These are phyloP conservation scores for Dysmachus trigonus DNA, from an alignment of 2,888 invertebrate species.

Conservation along the genomic window DNA sequence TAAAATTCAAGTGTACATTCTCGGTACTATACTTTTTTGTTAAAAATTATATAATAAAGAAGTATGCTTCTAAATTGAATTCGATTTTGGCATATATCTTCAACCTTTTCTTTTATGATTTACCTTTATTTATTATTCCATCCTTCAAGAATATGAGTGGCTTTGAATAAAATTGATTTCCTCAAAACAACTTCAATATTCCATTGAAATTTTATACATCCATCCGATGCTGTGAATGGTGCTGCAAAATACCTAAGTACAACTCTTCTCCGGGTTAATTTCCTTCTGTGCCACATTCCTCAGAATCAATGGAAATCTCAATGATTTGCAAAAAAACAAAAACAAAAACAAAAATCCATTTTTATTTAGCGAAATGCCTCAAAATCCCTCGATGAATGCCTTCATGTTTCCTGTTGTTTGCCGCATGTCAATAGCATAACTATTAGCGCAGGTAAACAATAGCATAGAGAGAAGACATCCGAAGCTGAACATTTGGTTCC, in stretches of 20 bases:
- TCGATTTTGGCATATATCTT: neutral
- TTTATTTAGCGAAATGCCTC: neutral
- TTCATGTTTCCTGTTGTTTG: neutral
- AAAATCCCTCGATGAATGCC: neutral
- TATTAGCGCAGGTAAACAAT: conserved; percentile 23
- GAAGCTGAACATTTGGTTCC: neutral
- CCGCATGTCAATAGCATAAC: conserved; percentile 18
- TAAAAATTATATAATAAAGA: neutral
- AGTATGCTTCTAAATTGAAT: neutral
- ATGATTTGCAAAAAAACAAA: no score
- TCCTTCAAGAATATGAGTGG: neutral
- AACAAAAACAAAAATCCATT: no score
- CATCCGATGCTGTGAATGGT: neutral
- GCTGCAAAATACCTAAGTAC: neutral
- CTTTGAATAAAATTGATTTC: neutral
- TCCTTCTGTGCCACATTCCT: neutral
- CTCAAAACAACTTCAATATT: neutral
- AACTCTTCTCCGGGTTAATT: neutral
- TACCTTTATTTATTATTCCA: neutral
- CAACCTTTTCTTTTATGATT: neutral
- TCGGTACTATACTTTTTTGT: neutral
- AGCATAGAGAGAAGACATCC: neutral
- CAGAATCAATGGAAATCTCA: neutral
- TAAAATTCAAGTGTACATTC: neutral
- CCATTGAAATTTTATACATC: neutral